Percentiles rank a stretch among this genome's conserved stretches.
Evolutionary conservation across 1,140 invertebrate species (phyloP).

Genomic region (Zaprionus tsacasi): DNA sequence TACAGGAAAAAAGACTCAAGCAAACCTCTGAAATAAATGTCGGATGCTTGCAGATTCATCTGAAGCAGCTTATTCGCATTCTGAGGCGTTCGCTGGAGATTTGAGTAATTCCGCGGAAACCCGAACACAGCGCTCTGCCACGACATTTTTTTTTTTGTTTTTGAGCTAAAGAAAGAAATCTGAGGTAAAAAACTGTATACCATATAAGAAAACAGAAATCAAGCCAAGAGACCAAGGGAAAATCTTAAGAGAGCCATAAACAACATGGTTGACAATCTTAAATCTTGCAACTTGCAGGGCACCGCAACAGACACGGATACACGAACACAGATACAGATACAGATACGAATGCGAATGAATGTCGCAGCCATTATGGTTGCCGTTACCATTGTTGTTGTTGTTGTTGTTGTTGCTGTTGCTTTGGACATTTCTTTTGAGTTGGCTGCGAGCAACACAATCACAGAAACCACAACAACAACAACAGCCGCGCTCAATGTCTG

Average conservation of each 20-base stretch:
- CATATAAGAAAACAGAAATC: constrained; percentile 37
- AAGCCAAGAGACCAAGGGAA: constrained; percentile 57
- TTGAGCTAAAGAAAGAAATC: constrained; percentile 10
- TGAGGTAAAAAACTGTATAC: constrained; percentile 7
- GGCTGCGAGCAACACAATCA: constrained; percentile 52
- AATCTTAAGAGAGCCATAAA: constrained; percentile 81
- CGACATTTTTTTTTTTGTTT: constrained; percentile 4
- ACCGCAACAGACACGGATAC: constrained; percentile 39
- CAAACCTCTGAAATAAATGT: constrained; percentile 53
- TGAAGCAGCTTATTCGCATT: constrained; percentile 45
- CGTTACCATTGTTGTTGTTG: constrained; percentile 23
- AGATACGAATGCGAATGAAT: constrained; percentile 79
- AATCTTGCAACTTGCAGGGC: constrained; percentile 75
- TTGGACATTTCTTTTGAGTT: constrained; percentile 63
- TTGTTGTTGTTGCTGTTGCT: constrained; percentile 36
- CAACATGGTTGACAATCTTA: constrained; percentile 83
- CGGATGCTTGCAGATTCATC: constrained; percentile 43
- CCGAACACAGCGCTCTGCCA: constrained; percentile 19
- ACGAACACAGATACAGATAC: constrained; percentile 38
- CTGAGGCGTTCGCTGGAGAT: constrained; percentile 44
- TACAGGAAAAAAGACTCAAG: not conserved
- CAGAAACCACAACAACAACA: constrained; percentile 44
- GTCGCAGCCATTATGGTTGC: constrained; percentile 78
- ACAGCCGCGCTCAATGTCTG: constrained; percentile 59
- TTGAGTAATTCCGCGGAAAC: constrained; percentile 76